Evolutionary conservation across 2,113 vertebrate species (phyloP).

Genomic region (Hippoglossus stenolepis): DNA sequence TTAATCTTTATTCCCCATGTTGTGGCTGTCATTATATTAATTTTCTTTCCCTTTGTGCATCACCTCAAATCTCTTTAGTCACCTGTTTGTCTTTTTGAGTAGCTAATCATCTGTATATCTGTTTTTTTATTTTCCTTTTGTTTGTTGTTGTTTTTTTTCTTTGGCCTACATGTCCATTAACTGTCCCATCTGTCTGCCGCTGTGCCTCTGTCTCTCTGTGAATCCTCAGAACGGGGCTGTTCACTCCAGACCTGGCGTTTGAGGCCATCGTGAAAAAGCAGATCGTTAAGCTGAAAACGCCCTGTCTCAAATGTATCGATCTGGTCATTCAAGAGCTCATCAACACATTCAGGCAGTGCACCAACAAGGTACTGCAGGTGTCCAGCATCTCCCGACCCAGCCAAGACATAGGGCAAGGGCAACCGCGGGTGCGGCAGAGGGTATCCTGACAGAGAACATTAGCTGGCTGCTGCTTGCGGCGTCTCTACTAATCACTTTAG

Average conservation of each 20-base stretch:
- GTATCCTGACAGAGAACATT: constrained; percentile 52
- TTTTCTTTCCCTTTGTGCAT: constrained; percentile 16
- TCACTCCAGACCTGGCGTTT: constrained; percentile 98
- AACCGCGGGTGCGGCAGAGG: constrained; percentile 45
- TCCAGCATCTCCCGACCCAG: constrained; percentile 73
- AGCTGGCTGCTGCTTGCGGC: neutral
- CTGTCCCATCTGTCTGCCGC: constrained; percentile 65
- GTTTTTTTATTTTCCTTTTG: neutral
- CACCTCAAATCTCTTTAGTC: neutral
- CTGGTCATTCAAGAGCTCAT: constrained; percentile 98
- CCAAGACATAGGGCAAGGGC: constrained; percentile 60
- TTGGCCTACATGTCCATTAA: constrained; percentile 55
- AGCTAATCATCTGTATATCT: constrained; percentile 20
- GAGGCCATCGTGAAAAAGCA: constrained; percentile 99
- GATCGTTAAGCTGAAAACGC: constrained; percentile 98
- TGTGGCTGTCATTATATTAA: constrained; percentile 1
- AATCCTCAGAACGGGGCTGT: constrained; percentile 94
- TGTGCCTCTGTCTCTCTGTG: constrained; percentile 76
- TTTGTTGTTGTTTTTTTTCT: neutral
- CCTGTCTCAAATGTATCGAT: constrained; percentile 98
- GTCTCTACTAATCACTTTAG: constrained; percentile 1
- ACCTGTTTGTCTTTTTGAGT: constrained; percentile 8
- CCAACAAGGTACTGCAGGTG: constrained; percentile 91
- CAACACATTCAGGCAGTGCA: constrained; percentile 97
- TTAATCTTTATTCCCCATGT: constrained; percentile 12